These are phyloP conservation scores for Coregonus sp. DNA, from an alignment of 2,797 vertebrate species.

Conservation along the genomic window DNA sequence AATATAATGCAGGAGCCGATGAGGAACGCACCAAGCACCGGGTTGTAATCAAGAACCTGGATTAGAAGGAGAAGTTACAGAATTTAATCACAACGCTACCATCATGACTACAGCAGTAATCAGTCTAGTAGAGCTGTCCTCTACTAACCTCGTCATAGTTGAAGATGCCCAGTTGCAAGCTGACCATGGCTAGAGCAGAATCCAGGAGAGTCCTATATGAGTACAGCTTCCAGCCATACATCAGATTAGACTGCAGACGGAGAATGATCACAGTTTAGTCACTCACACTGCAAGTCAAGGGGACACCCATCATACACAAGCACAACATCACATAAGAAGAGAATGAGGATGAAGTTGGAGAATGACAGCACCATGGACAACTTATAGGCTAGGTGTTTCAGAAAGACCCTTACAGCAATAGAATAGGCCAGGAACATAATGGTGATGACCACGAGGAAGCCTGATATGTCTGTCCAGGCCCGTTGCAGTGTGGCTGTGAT, in stretches of 20 bases:
- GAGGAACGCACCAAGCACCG: conserved; percentile 88
- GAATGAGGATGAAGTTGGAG: background rate
- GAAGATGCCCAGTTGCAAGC: conserved; percentile 94
- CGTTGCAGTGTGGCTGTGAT: conserved; percentile 88
- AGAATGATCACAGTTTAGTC: conserved; percentile 8
- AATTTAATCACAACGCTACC: background rate
- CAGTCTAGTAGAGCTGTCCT: background rate
- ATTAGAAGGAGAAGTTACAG: conserved; percentile 1
- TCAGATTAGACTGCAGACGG: conserved; percentile 83
- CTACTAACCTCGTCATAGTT: conserved; percentile 90
- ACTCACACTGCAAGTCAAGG: background rate
- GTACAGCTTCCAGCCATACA: conserved; percentile 92
- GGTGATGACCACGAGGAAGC: conserved; percentile 86
- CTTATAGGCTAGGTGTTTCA: background rate
- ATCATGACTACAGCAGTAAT: background rate
- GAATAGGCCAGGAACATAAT: conserved; percentile 95
- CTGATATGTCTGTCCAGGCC: conserved; percentile 94
- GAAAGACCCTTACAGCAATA: conserved; percentile 79
- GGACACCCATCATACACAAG: conserved; percentile 1
- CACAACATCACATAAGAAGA: background rate
- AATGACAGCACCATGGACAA: background rate
- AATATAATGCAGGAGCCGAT: conserved; percentile 95
- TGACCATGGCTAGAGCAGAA: conserved; percentile 87
- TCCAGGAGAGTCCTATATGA: conserved; percentile 92
- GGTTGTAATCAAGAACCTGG: conserved; percentile 91